Conservation (phyloP, 2,888 invertebrate species). For the Cetonia aurata region DNA sequence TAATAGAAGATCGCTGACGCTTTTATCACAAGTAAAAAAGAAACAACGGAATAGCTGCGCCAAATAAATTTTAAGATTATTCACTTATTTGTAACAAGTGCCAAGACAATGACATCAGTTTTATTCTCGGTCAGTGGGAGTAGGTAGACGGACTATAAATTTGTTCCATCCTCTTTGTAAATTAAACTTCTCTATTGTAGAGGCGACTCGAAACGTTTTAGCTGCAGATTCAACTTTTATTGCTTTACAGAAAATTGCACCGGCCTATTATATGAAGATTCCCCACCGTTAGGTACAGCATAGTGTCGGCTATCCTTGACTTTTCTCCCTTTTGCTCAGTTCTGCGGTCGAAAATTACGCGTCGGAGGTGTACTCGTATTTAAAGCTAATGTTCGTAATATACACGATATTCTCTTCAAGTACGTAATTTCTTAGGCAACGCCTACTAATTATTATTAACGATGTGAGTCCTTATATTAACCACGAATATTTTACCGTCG, state of each 20-base stretch:
- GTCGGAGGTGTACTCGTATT: constrained; percentile 2
- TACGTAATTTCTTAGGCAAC: constrained; percentile 20
- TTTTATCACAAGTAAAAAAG: background rate
- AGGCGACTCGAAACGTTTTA: constrained; percentile 32
- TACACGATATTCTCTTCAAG: constrained; percentile 8
- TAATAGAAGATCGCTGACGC: background rate
- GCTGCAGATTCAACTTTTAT: constrained; percentile 26
- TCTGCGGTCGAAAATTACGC: background rate
- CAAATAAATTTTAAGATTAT: constrained; percentile 33
- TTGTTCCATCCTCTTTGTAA: constrained; percentile 45
- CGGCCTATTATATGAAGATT: background rate
- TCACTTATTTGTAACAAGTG: constrained; percentile 48
- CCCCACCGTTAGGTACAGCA: too few relatives aligned
- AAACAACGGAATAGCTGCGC: background rate
- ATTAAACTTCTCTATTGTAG: constrained; percentile 42
- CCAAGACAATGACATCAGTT: constrained; percentile 62
- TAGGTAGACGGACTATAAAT: constrained; percentile 44
- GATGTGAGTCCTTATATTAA: constrained; percentile 4
- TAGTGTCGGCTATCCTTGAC: constrained; percentile 4
- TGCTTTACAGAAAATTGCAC: constrained; percentile 37
- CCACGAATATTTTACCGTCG: background rate
- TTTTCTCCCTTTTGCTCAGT: background rate
- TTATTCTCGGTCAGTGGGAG: constrained; percentile 56
- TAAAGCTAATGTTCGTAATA: constrained; percentile 32
- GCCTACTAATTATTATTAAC: constrained; percentile 35